phyloP scores from a whole-genome alignment of 2,113 vertebrate genomes.

The Mobula birostris region DNA sequence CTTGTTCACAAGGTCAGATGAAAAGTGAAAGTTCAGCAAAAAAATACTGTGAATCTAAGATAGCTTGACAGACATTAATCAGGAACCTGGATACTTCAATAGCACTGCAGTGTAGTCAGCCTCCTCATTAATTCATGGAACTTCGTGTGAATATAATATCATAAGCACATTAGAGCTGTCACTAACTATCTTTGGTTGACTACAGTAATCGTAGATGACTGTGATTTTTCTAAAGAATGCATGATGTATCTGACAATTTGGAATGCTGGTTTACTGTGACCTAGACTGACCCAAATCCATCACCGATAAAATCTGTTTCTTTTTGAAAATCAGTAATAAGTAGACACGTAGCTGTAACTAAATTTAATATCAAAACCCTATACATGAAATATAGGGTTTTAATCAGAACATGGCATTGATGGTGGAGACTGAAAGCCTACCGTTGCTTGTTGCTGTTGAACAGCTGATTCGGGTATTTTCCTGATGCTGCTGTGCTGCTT shows the following conservation, averaged over 20 bases:
- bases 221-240: background rate
- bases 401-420: no score
- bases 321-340: background rate
- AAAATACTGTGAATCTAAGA: background rate
- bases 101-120: background rate
- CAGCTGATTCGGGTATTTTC: no score
- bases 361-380: background rate
- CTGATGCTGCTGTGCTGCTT: no score
- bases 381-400: no score
- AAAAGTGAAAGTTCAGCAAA: background rate
- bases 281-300: background rate
- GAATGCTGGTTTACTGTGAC: background rate
- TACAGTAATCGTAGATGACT: background rate
- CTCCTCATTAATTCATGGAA: background rate
- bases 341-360: background rate
- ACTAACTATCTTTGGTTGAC: background rate
- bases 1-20: background rate
- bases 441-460: no score
- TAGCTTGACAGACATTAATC: background rate
- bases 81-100: background rate
- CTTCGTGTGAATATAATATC: conserved; percentile 13
- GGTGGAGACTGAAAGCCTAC: no score
- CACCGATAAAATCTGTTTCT: background rate
- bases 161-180: background rate
- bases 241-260: background rate